phyloP scores from a whole-genome alignment of 2,888 invertebrate genomes.

The Drosophila quinaria region DNA sequence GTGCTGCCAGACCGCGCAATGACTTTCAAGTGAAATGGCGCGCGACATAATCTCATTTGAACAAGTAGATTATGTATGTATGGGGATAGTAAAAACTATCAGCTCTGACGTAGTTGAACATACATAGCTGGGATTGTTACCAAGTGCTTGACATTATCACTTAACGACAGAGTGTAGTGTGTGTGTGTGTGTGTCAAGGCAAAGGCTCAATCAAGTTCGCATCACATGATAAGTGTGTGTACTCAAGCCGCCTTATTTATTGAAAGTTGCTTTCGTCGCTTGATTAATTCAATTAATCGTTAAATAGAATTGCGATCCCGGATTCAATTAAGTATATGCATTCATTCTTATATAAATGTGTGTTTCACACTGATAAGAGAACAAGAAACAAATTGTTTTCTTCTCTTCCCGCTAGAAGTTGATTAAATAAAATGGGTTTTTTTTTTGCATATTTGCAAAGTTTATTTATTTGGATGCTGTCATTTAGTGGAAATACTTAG shows the following conservation, averaged over 20 bases:
- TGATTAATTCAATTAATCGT: conserved; percentile 72
- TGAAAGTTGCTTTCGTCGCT: conserved; percentile 26
- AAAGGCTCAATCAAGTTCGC: conserved; percentile 57
- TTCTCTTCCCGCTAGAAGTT: conserved; percentile 3
- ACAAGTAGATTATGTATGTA: conserved; percentile 11
- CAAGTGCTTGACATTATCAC: conserved; percentile 50
- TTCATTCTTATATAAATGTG: not conserved
- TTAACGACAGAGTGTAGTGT: conserved; percentile 43
- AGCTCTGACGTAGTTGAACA: conserved; percentile 2
- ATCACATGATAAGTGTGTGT: conserved; percentile 62
- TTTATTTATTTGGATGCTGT: not conserved
- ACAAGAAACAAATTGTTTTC: conserved; percentile 3
- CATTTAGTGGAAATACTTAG: not conserved
- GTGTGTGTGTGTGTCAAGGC: conserved; percentile 59
- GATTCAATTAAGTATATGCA: conserved; percentile 49
- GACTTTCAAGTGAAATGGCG: not conserved
- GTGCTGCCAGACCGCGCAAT: not conserved
- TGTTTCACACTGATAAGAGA: conserved; percentile 22
- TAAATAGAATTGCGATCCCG: conserved; percentile 69
- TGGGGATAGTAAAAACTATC: conserved; percentile 24
- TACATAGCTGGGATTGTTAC: conserved; percentile 40
- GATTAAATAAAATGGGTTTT: conserved; percentile 20
- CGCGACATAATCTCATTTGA: conserved; percentile 14
- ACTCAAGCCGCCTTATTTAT: conserved; percentile 16
- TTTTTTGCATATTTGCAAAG: not conserved